Percentiles rank a stretch among this genome's conserved stretches.
phyloP scores from a whole-genome alignment of 2,888 invertebrate genomes.

The Platyscelio sp. region DNA sequence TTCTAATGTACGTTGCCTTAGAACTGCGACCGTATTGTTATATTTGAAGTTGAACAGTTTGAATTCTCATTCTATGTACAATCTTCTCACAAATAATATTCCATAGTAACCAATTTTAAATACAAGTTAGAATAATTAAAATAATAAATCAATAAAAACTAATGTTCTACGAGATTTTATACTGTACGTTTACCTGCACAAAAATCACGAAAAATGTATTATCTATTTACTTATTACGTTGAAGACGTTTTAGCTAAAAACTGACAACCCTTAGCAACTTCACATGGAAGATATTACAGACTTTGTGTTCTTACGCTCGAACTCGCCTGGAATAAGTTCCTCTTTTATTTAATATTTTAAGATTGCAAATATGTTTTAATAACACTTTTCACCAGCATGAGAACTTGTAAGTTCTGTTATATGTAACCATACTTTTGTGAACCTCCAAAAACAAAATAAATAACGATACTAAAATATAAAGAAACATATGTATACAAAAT shows the following conservation, averaged over 20 bases:
- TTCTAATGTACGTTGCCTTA: constrained; percentile 51
- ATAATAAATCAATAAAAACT: constrained; percentile 39
- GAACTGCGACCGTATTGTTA: constrained; percentile 40
- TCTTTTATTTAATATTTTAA: constrained; percentile 5
- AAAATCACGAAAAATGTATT: constrained; percentile 36
- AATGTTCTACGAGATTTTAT: constrained; percentile 36
- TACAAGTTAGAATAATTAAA: constrained; percentile 33
- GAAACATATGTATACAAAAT: not conserved
- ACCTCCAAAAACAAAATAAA: constrained; percentile 16
- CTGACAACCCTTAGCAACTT: constrained; percentile 54
- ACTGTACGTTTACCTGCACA: constrained; percentile 1
- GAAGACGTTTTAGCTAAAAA: constrained; percentile 53
- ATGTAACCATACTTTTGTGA: constrained; percentile 10
- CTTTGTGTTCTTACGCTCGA: constrained; percentile 56
- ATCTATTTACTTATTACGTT: constrained; percentile 41
- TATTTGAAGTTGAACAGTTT: constrained; percentile 49
- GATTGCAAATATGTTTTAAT: constrained; percentile 29
- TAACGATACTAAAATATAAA: constrained; percentile 60
- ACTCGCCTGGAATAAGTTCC: constrained; percentile 58
- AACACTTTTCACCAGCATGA: constrained; percentile 33
- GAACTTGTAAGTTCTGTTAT: no score
- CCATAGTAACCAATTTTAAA: constrained; percentile 31
- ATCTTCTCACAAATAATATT: constrained; percentile 42
- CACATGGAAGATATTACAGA: constrained; percentile 64
- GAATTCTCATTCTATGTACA: constrained; percentile 60